phyloP scores from a whole-genome alignment of 2,797 vertebrate species.

The Xiphorhynchus erythropygius region DNA sequence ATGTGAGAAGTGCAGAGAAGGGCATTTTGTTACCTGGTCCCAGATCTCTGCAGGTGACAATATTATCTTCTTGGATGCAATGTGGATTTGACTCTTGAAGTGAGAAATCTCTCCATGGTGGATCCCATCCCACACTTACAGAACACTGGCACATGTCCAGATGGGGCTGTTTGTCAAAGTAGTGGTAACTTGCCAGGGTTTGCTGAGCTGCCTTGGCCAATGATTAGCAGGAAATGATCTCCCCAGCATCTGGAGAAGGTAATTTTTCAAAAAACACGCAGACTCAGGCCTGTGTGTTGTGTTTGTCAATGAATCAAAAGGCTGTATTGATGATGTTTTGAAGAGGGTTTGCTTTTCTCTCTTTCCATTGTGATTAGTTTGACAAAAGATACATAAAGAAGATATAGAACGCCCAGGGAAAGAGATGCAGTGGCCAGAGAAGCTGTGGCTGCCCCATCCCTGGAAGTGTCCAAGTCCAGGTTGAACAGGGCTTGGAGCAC shows the following conservation, averaged over 20 bases:
- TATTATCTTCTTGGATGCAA: background rate
- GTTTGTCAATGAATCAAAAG: background rate
- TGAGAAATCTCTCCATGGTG: background rate
- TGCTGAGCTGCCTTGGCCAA: background rate
- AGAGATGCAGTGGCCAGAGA: background rate
- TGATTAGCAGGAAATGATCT: background rate
- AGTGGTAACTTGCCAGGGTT: background rate
- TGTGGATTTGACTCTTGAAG: background rate
- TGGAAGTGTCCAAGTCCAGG: too few species aligned
- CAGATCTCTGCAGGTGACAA: background rate
- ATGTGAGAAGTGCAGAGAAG: background rate
- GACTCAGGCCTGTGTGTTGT: background rate
- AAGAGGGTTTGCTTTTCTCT: background rate
- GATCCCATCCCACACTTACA: background rate
- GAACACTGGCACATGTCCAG: fast-evolving
- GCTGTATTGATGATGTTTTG: background rate
- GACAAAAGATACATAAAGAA: background rate
- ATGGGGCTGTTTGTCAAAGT: background rate
- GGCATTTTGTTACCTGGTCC: background rate
- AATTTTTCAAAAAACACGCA: background rate
- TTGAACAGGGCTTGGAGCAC: background rate
- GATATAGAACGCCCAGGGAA: too few species aligned
- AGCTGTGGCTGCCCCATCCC: too few species aligned
- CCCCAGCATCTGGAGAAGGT: background rate
- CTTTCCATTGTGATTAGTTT: background rate